Evolutionary conservation across 2,888 invertebrate genomes (phyloP).

Genomic region (Mesoligia furuncula): DNA sequence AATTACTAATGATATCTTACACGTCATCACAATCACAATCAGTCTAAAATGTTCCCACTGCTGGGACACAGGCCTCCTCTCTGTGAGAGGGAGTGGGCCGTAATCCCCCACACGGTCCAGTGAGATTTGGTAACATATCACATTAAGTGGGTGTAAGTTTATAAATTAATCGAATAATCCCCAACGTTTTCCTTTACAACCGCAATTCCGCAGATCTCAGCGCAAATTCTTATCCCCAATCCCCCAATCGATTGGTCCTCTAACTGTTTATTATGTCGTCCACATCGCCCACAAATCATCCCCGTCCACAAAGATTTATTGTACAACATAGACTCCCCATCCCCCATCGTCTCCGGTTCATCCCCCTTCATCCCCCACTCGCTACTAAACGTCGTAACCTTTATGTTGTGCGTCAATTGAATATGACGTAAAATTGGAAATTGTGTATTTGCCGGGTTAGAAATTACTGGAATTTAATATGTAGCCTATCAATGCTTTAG

Average conservation of each 20-base stretch:
- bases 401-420: constrained; percentile 55
- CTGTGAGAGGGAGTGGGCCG: too few species aligned
- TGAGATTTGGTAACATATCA: too few species aligned
- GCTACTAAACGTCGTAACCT: constrained; percentile 50
- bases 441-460: constrained; percentile 2
- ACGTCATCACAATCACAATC: too few species aligned
- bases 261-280: constrained; percentile 57
- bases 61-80: too few species aligned
- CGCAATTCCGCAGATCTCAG: constrained; percentile 3
- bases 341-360: background rate
- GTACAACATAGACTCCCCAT: constrained; percentile 42
- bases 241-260: constrained; percentile 31
- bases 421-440: constrained; percentile 53
- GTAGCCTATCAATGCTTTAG: background rate
- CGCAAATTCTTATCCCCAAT: constrained; percentile 21
- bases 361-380: constrained; percentile 10
- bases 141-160: background rate
- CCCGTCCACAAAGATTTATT: constrained; percentile 57
- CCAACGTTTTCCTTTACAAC: background rate
- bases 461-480: background rate
- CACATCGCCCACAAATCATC: constrained; percentile 61
- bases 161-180: background rate
- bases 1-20: too few species aligned
- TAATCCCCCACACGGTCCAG: too few species aligned
- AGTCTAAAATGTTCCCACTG: too few species aligned